A percentile compares a stretch with the other conserved stretches of the same genome.
These are phyloP conservation scores for Coreoperca whiteheadi DNA, from an alignment of 2,113 vertebrate species.

Conservation along the genomic window DNA sequence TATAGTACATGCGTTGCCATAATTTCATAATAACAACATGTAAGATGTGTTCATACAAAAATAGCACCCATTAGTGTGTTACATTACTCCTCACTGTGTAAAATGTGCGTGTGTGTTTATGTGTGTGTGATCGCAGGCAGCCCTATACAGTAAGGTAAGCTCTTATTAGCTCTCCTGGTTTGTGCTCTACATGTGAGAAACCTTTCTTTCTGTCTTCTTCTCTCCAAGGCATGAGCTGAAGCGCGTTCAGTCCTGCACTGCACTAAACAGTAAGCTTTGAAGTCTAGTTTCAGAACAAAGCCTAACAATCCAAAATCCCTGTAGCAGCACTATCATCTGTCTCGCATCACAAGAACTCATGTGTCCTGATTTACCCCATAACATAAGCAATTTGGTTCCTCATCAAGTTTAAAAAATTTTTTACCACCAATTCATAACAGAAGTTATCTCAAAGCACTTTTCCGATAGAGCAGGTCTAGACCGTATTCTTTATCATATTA, in stretches of 20 bases:
- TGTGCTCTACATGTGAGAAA: constrained; percentile 33
- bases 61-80: background rate
- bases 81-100: background rate
- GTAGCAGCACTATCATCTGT: background rate
- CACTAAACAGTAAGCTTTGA: constrained; percentile 43
- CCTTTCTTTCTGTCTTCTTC: background rate
- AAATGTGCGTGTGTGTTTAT: background rate
- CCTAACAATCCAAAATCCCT: constrained; percentile 21
- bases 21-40: background rate
- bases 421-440: too few relatives aligned
- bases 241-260: background rate
- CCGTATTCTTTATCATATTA: too few relatives aligned
- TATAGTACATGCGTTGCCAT: background rate
- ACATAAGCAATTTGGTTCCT: constrained; percentile 16
- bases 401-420: constrained; percentile 32
- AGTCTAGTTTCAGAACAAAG: constrained; percentile 16
- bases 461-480: too few relatives aligned
- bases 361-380: constrained; percentile 7
- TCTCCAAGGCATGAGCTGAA: constrained; percentile 12
- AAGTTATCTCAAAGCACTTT: too few relatives aligned
- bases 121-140: background rate
- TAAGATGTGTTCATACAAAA: background rate
- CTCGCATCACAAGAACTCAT: background rate
- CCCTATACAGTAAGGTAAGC: background rate
- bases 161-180: constrained; percentile 51